These are phyloP conservation scores for Notospermus geniculatus DNA, from an alignment of 1,140 invertebrate genomes.

Conservation along the genomic window DNA sequence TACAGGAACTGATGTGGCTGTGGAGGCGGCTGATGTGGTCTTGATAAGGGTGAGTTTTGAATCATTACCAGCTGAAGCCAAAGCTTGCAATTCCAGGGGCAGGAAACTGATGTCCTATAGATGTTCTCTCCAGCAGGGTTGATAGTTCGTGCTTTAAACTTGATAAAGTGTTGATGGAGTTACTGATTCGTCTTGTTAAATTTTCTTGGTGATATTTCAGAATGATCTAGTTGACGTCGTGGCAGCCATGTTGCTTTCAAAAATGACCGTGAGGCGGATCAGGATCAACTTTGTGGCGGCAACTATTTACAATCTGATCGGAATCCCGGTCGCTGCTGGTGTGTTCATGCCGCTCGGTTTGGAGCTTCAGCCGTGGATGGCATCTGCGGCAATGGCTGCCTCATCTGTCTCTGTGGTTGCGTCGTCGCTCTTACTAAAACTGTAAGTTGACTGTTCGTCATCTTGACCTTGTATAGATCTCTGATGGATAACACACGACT, in stretches of 20 bases:
- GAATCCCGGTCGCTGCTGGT: constrained; percentile 96
- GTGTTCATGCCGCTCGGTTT: constrained; percentile 83
- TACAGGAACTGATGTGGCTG: constrained; percentile 98
- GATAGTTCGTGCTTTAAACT: not conserved
- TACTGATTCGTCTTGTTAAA: too few species aligned
- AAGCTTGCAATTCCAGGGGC: not conserved
- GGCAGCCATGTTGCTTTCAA: constrained; percentile 88
- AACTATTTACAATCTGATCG: constrained; percentile 94
- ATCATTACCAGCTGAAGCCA: not conserved
- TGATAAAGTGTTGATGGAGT: not conserved
- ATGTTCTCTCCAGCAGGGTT: not conserved
- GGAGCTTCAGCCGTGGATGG: constrained; percentile 94
- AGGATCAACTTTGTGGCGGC: constrained; percentile 97
- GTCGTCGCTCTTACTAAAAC: constrained; percentile 87
- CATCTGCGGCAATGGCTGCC: constrained; percentile 96
- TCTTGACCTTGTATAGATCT: not conserved
- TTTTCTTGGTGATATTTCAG: too few species aligned
- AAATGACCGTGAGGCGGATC: constrained; percentile 87
- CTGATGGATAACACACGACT: not conserved
- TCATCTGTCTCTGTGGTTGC: constrained; percentile 96
- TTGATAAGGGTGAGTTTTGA: constrained; percentile 77
- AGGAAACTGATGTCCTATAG: not conserved
- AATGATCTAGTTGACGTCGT: constrained; percentile 97
- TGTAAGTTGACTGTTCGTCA: constrained; percentile 36
- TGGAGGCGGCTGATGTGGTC: constrained; percentile 97